Evolutionary conservation across 2,797 vertebrate species (phyloP).

Genomic region (Sebastes glaucus): DNA sequence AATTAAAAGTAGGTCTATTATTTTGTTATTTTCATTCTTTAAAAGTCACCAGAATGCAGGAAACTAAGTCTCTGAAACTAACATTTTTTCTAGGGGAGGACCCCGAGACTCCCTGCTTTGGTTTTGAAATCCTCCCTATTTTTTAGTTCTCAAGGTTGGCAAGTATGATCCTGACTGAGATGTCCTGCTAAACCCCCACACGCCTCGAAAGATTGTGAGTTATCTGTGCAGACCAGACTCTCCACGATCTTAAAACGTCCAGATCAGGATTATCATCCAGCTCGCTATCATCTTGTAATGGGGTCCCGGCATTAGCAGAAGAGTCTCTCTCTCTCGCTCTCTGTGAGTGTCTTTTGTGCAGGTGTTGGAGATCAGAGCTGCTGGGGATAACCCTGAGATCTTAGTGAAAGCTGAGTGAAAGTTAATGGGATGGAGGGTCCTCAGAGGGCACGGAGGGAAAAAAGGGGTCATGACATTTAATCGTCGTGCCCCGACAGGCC

Average conservation of each 20-base stretch:
- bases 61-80: too few species aligned
- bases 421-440: constrained; percentile 73
- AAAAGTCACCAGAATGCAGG: too few species aligned
- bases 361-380: constrained; percentile 68
- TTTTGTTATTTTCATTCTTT: too few species aligned
- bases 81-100: too few species aligned
- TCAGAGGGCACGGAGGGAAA: constrained; percentile 48
- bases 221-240: background rate
- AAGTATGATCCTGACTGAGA: too few species aligned
- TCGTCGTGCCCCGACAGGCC: constrained; percentile 65
- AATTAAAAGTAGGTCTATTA: too few species aligned
- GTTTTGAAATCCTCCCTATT: too few species aligned
- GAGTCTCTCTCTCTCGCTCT: background rate
- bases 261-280: background rate
- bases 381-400: constrained; percentile 49
- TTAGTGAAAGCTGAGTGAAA: constrained; percentile 76
- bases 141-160: too few species aligned
- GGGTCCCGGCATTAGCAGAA: constrained; percentile 2
- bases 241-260: background rate
- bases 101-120: too few species aligned
- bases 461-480: constrained; percentile 78
- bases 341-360: constrained; percentile 52
- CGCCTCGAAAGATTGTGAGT: too few species aligned
- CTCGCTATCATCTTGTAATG: background rate
- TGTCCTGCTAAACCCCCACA: too few species aligned